Percentiles rank a stretch among this genome's conserved stretches.
Evolutionary conservation across 2,888 invertebrate species (phyloP).

Genomic region (Nomada fucata): DNA sequence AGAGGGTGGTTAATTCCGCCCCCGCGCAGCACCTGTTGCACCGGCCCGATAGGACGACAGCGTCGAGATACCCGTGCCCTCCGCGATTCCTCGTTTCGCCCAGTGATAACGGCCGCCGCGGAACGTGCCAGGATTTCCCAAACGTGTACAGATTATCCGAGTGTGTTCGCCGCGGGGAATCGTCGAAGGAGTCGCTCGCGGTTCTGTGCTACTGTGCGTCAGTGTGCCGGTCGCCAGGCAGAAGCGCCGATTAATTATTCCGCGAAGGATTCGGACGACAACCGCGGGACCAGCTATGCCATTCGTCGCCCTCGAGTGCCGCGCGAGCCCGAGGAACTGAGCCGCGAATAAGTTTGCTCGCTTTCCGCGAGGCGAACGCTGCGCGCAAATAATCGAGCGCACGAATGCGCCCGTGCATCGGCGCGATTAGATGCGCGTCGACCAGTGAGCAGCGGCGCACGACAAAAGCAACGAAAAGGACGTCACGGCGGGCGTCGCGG

Average conservation of each 20-base stretch:
- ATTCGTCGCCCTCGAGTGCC: background rate
- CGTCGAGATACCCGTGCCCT: too few species aligned
- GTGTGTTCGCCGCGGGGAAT: background rate
- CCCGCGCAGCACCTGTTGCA: slow-evolving; percentile 49
- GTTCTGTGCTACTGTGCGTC: slow-evolving; percentile 21
- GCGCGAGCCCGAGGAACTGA: too few species aligned
- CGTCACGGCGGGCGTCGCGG: slow-evolving; percentile 84
- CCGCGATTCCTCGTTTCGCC: background rate
- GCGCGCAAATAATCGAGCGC: slow-evolving; percentile 5
- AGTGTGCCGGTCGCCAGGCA: background rate
- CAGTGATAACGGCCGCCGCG: background rate
- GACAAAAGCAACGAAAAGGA: slow-evolving; percentile 57
- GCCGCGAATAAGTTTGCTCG: too few species aligned
- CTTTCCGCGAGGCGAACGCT: background rate
- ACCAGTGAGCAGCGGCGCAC: slow-evolving; percentile 26
- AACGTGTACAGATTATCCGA: background rate
- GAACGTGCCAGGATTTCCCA: background rate
- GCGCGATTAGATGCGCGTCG: slow-evolving; percentile 43
- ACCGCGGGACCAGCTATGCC: slow-evolving; percentile 20
- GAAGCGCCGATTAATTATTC: too few species aligned
- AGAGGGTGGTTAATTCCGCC: slow-evolving; percentile 5
- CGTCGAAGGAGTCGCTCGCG: background rate
- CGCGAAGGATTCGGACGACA: background rate
- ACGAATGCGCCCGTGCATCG: slow-evolving; percentile 59
- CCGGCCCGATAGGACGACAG: background rate